A percentile compares a stretch with the other conserved stretches of the same genome.
phyloP scores from a whole-genome alignment of 2,888 invertebrate genomes.

The Danaus chrysippus region DNA sequence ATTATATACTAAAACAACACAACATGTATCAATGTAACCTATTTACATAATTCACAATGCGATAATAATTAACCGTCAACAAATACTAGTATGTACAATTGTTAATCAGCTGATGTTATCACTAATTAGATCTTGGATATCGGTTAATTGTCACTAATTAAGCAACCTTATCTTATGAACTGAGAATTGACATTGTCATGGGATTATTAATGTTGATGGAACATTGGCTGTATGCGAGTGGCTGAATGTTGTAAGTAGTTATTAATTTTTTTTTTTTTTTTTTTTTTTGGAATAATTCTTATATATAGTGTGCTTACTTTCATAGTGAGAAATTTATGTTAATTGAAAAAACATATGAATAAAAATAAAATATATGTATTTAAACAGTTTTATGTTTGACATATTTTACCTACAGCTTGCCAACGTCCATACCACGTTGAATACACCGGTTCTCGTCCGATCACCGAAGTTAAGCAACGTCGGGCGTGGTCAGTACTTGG shows the following conservation, averaged over 20 bases:
- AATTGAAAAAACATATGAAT: too few relatives aligned
- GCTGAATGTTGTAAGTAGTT: background rate
- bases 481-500: conserved; percentile 72
- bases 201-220: conserved; percentile 6
- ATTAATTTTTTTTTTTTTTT: too few relatives aligned
- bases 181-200: conserved; percentile 11
- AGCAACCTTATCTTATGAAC: conserved; percentile 29
- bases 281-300: too few relatives aligned
- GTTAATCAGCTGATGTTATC: conserved; percentile 39
- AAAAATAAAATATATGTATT: too few relatives aligned
- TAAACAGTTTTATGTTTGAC: too few relatives aligned
- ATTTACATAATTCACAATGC: conserved; percentile 8
- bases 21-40: background rate
- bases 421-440: conserved; percentile 68
- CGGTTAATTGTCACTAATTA: conserved; percentile 37
- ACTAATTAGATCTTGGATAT: conserved; percentile 36
- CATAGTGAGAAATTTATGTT: too few relatives aligned
- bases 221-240: background rate
- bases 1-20: background rate
- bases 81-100: conserved; percentile 29
- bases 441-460: conserved; percentile 73
- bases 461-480: conserved; percentile 74
- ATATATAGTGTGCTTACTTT: too few relatives aligned
- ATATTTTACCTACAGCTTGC: conserved; percentile 8
- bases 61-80: conserved; percentile 25